Conservation (phyloP, 2,888 invertebrate species). For the Monopis laevigella region DNA sequence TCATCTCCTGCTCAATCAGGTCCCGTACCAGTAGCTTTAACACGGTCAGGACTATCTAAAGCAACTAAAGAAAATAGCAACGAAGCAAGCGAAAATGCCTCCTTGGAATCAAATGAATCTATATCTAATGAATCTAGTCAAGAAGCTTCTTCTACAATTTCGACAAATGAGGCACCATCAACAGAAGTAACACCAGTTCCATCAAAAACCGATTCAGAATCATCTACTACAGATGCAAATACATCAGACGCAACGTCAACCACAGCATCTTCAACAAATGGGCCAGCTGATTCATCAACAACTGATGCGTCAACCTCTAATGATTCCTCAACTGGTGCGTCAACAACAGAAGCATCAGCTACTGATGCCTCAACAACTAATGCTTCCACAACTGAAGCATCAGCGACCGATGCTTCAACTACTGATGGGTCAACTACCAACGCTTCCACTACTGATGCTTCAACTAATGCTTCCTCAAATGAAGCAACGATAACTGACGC, state of each 20-base stretch:
- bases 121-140: conserved; percentile 13
- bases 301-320: background rate
- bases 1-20: conserved; percentile 26
- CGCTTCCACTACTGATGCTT: conserved; percentile 12
- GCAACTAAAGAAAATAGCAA: background rate
- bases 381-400: conserved; percentile 5
- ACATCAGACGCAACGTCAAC: background rate
- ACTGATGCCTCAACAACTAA: no score
- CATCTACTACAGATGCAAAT: conserved; percentile 1
- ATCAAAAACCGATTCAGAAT: conserved; percentile 13
- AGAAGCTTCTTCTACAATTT: no score
- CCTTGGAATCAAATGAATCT: conserved; percentile 12
- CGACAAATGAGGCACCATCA: conserved; percentile 16
- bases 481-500: conserved; percentile 10
- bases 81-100: conserved; percentile 10
- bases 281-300: background rate
- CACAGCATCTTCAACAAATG: background rate
- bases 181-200: conserved; percentile 14
- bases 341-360: background rate
- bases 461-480: conserved; percentile 12
- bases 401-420: conserved; percentile 4
- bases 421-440: no score
- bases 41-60: conserved; percentile 14
- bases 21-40: conserved; percentile 23
- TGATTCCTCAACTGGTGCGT: background rate